Evolutionary conservation across 2,113 vertebrate species (phyloP), one percentile per base, ranked within the genome.

Genomic region (Rafetus swinhoei): DNA sequence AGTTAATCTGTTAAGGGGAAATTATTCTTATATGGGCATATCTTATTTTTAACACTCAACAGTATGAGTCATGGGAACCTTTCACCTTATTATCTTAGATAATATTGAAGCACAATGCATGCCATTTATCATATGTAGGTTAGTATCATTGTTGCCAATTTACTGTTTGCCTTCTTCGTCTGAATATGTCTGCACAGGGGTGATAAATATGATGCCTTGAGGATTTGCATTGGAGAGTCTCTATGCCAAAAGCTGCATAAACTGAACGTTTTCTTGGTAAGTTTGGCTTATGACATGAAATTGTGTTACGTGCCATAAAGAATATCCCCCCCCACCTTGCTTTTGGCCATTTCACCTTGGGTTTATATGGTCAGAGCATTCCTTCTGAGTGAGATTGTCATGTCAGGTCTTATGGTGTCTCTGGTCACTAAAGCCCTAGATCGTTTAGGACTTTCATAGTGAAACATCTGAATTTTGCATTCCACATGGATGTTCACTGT

Each of bases 231-330:
- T 84, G 99, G 99, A 82, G 97, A 99, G 60, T 98, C 98, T 52
- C 95, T 99, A 95, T 99, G 99, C 96, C 97, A 97, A 90, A 99
- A 99, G 80, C 98, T 99, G 72, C 99, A 99, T 45, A 98, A 98
- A 94, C 97, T 99, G 93, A 98, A 98, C 96, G 97, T 99, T 81
- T 99, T 99, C 88, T 98, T 99, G 98, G 99, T 99, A 97, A 98
- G 99, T 97, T 95, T 79, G 18, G 57, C 79, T 89, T 84, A 81
- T 72, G 19, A 60, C 83, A 15, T n/a, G 19, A 89, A 50, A 82
- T 86, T 56, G 45, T 24, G 85, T 35, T 55, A n/a, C 18, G 32
- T 69, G 35, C 22, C 39, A 13, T 9, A 2, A 13, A 25, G 24
- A 76, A 25, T 4, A 76, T 76, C 6, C 74, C 45, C 45, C 45